Percentiles rank a stretch among this genome's conserved stretches.
phyloP scores from a whole-genome alignment of 2,888 invertebrate genomes.

The Ophion ellenae region DNA sequence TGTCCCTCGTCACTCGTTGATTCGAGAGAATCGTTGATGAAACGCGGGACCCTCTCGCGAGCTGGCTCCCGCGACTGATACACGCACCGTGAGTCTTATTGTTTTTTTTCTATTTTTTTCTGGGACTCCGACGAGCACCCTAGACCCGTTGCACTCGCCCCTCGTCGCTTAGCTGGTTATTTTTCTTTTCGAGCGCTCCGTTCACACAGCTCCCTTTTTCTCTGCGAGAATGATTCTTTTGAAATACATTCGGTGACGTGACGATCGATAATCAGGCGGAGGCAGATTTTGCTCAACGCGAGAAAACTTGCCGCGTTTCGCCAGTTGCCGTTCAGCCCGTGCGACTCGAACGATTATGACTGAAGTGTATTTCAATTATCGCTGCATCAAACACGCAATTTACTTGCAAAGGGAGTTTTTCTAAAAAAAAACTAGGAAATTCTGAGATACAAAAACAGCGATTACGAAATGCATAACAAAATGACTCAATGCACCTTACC shows the following conservation, averaged over 20 bases:
- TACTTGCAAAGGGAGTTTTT: no score
- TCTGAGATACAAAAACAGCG: no score
- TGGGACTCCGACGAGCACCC: slow-evolving; percentile 7
- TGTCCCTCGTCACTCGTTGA: slow-evolving; percentile 81
- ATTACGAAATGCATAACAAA: no score
- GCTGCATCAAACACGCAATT: no score
- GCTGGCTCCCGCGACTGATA: slow-evolving; percentile 39
- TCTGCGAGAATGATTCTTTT: slow-evolving; percentile 47
- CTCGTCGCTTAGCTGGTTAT: not conserved
- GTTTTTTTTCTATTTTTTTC: not conserved
- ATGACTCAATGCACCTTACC: no score
- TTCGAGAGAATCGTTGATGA: slow-evolving; percentile 75
- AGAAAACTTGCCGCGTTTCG: not conserved
- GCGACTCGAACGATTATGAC: not conserved
- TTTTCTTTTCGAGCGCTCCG: slow-evolving; percentile 7
- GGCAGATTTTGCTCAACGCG: not conserved
- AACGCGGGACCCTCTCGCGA: slow-evolving; percentile 54
- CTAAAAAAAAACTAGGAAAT: no score
- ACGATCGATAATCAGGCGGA: slow-evolving; percentile 30
- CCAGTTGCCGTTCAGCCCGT: not conserved
- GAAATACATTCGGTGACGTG: slow-evolving; percentile 9
- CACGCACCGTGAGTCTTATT: not conserved
- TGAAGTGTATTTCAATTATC: not conserved
- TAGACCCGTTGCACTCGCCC: not conserved
- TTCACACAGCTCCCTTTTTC: slow-evolving; percentile 35